These are phyloP conservation scores for Neodiprion virginianus DNA, from an alignment of 1,140 invertebrate species.

Conservation along the genomic window DNA sequence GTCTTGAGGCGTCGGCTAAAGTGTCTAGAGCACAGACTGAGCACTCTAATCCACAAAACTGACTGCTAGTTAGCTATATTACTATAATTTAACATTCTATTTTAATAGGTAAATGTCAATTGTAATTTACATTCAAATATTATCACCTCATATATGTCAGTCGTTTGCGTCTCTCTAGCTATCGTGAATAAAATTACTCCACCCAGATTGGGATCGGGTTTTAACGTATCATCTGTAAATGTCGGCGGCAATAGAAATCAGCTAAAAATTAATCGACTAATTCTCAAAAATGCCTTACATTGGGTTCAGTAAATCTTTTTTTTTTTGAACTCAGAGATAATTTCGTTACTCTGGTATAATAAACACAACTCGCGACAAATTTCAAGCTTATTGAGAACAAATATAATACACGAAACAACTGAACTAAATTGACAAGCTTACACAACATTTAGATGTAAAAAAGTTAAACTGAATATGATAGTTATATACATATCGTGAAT, in stretches of 20 bases:
- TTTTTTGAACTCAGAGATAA: neutral
- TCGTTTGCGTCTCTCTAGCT: neutral
- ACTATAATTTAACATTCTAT: neutral
- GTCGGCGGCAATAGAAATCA: too few relatives aligned
- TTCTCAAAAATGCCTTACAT: too few relatives aligned
- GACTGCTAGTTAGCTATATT: slow-evolving; percentile 46
- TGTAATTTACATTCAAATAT: neutral
- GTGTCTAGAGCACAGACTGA: slow-evolving; percentile 45
- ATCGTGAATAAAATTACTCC: neutral
- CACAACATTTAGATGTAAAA: too few relatives aligned
- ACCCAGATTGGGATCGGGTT: too few relatives aligned
- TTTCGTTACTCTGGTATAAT: neutral
- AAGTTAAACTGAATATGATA: too few relatives aligned
- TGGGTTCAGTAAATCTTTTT: too few relatives aligned
- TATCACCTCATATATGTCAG: neutral
- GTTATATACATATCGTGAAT: too few relatives aligned
- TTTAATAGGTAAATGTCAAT: slow-evolving; percentile 3
- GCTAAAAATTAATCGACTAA: too few relatives aligned
- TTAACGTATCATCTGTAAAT: too few relatives aligned
- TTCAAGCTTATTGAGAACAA: neutral
- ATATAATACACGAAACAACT: neutral
- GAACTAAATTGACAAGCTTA: neutral
- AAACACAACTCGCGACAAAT: neutral
- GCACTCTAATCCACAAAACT: slow-evolving; percentile 48
- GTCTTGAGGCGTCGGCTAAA: slow-evolving; percentile 58